Evolutionary conservation across 2,113 vertebrate species (phyloP).

Genomic region (Cricetomys ansorgei): DNA sequence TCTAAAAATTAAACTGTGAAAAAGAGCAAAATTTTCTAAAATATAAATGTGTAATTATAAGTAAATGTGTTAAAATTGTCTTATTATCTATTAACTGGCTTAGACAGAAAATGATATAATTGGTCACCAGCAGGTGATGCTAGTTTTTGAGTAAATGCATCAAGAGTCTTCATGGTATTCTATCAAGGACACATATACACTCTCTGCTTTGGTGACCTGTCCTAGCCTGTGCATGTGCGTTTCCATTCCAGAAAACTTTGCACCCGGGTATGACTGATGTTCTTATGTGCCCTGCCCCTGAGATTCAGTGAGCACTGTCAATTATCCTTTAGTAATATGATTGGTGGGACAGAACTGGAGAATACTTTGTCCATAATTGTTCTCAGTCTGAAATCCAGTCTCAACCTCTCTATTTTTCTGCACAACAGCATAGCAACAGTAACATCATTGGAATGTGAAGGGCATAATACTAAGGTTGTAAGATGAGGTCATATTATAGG

Average conservation of each 20-base stretch:
- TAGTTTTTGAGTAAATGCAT: background rate
- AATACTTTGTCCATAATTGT: background rate
- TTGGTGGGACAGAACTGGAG: background rate
- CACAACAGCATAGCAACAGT: background rate
- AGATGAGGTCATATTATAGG: background rate
- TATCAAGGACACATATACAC: accelerated
- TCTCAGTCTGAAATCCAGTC: background rate
- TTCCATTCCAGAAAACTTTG: background rate
- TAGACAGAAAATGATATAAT: background rate
- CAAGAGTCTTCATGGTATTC: background rate
- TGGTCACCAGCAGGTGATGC: background rate
- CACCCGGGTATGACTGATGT: background rate
- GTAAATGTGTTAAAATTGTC: background rate
- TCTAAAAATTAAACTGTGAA: background rate
- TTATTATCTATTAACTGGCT: background rate
- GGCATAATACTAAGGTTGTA: background rate
- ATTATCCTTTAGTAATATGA: background rate
- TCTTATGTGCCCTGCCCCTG: too few species aligned
- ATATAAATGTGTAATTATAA: background rate
- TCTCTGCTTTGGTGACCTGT: background rate
- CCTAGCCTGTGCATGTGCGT: background rate
- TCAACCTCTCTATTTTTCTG: background rate
- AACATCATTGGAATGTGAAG: background rate
- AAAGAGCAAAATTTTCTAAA: background rate
- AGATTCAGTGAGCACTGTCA: accelerated